Conservation (phyloP, 1,140 invertebrate genomes). For the Globodera ellingtonae region DNA sequence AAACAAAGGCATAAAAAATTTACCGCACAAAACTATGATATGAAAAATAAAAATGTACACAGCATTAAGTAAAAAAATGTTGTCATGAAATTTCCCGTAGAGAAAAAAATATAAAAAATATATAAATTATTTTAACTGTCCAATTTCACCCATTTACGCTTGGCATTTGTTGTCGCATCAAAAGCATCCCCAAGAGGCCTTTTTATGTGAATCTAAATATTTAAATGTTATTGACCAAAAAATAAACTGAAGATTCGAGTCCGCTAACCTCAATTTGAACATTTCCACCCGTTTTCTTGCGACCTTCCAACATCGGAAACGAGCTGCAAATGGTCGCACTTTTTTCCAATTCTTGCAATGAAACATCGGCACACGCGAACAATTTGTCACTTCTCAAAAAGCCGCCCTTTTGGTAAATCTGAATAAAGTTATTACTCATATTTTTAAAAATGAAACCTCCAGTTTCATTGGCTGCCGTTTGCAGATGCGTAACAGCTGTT, state of each 20-base stretch:
- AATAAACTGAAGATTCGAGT: background rate
- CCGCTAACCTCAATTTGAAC: slow-evolving; percentile 31
- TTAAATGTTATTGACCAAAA: slow-evolving; percentile 18
- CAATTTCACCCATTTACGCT: slow-evolving; percentile 31
- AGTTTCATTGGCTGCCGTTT: slow-evolving; percentile 39
- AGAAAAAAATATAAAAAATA: background rate
- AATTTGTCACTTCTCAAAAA: slow-evolving; percentile 46
- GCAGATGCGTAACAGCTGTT: slow-evolving; percentile 35
- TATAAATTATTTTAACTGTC: background rate
- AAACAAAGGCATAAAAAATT: no score
- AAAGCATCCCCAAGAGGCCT: slow-evolving; percentile 36
- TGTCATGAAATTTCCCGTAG: slow-evolving; percentile 10
- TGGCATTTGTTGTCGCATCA: background rate
- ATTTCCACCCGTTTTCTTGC: slow-evolving; percentile 36
- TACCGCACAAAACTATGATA: no score
- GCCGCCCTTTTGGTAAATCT: slow-evolving; percentile 47
- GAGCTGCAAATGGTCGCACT: slow-evolving; percentile 27
- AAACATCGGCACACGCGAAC: slow-evolving; percentile 42
- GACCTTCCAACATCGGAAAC: slow-evolving; percentile 26
- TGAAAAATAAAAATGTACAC: no score
- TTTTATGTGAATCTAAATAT: slow-evolving; percentile 34
- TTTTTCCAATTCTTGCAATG: slow-evolving; percentile 34
- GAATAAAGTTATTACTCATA: slow-evolving; percentile 5
- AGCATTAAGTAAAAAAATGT: slow-evolving; percentile 5
- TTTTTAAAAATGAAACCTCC: slow-evolving; percentile 22